Evolutionary conservation across 2,113 vertebrate genomes (phyloP).

Genomic region (Upupa epops): DNA sequence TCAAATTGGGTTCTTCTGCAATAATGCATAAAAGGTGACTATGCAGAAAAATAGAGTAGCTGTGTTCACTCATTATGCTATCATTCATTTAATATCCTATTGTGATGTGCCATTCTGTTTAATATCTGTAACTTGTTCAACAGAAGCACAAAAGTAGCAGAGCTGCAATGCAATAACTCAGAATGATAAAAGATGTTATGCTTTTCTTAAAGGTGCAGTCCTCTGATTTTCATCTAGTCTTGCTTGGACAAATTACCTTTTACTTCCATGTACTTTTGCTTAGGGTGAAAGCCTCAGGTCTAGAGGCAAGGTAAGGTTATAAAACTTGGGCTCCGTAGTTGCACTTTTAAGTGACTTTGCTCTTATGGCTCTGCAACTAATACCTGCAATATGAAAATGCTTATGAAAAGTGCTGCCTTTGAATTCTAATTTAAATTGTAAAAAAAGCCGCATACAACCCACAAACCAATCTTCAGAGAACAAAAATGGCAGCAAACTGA

Average conservation of each 20-base stretch:
- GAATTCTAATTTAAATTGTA: neutral
- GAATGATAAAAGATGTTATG: neutral
- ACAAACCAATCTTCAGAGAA: neutral
- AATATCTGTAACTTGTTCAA: conserved; percentile 14
- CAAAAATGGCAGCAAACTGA: neutral
- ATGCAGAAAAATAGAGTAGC: neutral
- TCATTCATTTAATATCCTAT: conserved; percentile 19
- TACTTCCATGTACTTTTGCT: neutral
- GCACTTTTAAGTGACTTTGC: neutral
- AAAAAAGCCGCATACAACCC: neutral
- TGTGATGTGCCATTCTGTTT: conserved; percentile 18
- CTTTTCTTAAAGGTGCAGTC: neutral
- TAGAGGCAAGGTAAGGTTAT: neutral
- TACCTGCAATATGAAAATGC: neutral
- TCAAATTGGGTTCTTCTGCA: conserved; percentile 15
- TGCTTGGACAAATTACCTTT: neutral
- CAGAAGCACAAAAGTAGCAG: conserved; percentile 13
- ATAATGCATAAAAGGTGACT: conserved; percentile 6
- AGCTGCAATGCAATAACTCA: neutral
- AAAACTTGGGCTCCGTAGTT: neutral
- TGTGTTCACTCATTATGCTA: neutral
- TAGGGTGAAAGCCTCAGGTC: neutral
- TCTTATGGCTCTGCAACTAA: neutral
- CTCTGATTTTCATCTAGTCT: neutral
- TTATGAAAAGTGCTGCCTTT: neutral